phyloP scores from a whole-genome alignment of 2,797 vertebrate species.

The Trematomus bernacchii region DNA sequence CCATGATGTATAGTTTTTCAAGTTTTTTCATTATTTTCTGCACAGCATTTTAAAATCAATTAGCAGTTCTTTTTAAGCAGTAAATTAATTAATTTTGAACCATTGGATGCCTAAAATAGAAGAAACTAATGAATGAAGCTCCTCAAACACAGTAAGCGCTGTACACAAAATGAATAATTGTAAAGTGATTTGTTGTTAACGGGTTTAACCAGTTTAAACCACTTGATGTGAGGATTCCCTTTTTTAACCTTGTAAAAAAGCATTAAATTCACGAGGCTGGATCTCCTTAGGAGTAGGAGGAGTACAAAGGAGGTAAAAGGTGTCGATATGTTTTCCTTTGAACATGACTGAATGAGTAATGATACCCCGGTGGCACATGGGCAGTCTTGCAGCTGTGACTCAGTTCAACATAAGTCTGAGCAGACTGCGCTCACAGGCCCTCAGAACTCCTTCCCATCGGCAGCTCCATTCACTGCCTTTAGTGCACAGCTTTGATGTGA shows the following conservation, averaged over 20 bases:
- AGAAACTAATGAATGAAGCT: not conserved
- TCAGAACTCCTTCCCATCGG: slow-evolving; percentile 58
- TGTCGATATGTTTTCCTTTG: slow-evolving; percentile 39
- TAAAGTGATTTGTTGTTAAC: not conserved
- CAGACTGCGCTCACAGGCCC: slow-evolving; percentile 58
- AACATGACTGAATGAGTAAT: slow-evolving; percentile 53
- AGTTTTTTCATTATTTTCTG: not conserved
- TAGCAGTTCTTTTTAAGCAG: not conserved
- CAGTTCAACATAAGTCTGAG: slow-evolving; percentile 62
- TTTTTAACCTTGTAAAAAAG: not conserved
- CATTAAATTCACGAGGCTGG: not conserved
- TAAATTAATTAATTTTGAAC: not conserved
- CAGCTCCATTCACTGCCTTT: slow-evolving; percentile 58
- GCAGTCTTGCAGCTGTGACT: slow-evolving; percentile 64
- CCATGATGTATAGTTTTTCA: not conserved
- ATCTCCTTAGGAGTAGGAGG: slow-evolving; percentile 21
- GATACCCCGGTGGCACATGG: slow-evolving; percentile 36
- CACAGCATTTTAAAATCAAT: not conserved
- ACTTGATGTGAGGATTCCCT: not conserved
- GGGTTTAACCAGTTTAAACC: not conserved
- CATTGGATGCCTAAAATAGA: slow-evolving; percentile 1
- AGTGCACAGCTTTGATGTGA: slow-evolving; percentile 58
- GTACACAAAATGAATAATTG: not conserved
- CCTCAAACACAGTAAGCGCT: not conserved
- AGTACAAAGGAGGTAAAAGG: not conserved